These are phyloP conservation scores for Phalacrocorax carbo DNA, from an alignment of 2,113 vertebrate genomes.

Conservation along the genomic window DNA sequence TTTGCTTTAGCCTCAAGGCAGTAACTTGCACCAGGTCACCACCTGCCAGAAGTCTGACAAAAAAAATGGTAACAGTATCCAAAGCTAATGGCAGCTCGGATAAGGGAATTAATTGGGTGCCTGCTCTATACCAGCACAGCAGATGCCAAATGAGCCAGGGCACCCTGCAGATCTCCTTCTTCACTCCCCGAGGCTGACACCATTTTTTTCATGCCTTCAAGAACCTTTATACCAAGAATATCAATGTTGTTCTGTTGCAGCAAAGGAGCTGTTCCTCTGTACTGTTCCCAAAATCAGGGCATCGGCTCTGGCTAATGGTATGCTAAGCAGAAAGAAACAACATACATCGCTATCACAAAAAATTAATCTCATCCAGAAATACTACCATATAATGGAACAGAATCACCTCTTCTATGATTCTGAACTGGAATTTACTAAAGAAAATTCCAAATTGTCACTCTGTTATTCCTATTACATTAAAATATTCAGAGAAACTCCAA, in stretches of 20 bases:
- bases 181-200: not conserved
- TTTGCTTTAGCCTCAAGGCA: not conserved
- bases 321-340: not conserved
- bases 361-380: not conserved
- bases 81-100: not conserved
- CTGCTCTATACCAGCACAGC: not conserved
- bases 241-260: not conserved
- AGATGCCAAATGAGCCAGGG: not conserved
- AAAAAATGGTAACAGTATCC: not conserved
- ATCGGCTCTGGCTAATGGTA: accelerated
- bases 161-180: not conserved
- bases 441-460: not conserved
- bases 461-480: not conserved
- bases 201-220: not conserved
- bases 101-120: not conserved
- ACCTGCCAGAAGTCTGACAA: not conserved
- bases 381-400: not conserved
- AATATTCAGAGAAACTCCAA: not conserved
- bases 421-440: not conserved
- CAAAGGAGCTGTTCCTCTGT: not conserved
- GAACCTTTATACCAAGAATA: not conserved
- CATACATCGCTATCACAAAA: not conserved
- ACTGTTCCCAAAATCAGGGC: not conserved
- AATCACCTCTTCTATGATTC: not conserved
- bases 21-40: not conserved